Evolutionary conservation across 2,113 vertebrate species (phyloP).

Genomic region (Xiphophorus maculatus): DNA sequence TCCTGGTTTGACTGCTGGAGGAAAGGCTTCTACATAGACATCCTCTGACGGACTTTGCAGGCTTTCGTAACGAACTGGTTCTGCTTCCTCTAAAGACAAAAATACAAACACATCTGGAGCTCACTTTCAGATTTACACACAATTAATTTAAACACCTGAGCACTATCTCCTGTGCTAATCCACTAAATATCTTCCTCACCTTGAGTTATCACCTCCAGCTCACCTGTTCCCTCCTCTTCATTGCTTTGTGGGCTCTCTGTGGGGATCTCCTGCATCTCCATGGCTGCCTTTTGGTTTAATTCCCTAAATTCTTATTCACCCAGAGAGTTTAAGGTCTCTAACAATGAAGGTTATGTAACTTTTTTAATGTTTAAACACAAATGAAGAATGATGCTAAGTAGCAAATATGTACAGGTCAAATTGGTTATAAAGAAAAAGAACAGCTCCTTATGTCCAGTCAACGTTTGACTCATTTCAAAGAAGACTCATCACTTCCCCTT

Average conservation of each 20-base stretch:
- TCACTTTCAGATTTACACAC: background rate
- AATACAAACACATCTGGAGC: slow-evolving; percentile 23
- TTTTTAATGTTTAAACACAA: background rate
- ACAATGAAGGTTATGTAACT: slow-evolving; percentile 29
- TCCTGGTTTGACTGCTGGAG: background rate
- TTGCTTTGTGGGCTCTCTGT: background rate
- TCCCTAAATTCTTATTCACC: slow-evolving; percentile 48
- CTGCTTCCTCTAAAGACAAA: slow-evolving; percentile 50
- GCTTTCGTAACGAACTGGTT: slow-evolving; percentile 35
- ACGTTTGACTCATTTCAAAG: background rate
- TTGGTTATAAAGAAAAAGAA: background rate
- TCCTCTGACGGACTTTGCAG: slow-evolving; percentile 54
- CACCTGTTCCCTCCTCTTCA: slow-evolving; percentile 2
- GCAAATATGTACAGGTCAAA: background rate
- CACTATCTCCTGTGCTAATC: background rate
- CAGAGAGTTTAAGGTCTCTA: background rate
- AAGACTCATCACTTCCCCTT: slow-evolving; percentile 40
- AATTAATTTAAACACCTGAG: background rate
- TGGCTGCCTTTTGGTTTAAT: slow-evolving; percentile 21
- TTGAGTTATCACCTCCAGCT: slow-evolving; percentile 36
- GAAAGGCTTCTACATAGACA: slow-evolving; percentile 48
- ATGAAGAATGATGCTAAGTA: background rate
- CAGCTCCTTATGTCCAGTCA: background rate
- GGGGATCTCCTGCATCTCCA: slow-evolving; percentile 59
- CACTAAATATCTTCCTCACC: slow-evolving; percentile 17